Conservation (phyloP, 2,113 vertebrate genomes). For the Megaptera novaeangliae region DNA sequence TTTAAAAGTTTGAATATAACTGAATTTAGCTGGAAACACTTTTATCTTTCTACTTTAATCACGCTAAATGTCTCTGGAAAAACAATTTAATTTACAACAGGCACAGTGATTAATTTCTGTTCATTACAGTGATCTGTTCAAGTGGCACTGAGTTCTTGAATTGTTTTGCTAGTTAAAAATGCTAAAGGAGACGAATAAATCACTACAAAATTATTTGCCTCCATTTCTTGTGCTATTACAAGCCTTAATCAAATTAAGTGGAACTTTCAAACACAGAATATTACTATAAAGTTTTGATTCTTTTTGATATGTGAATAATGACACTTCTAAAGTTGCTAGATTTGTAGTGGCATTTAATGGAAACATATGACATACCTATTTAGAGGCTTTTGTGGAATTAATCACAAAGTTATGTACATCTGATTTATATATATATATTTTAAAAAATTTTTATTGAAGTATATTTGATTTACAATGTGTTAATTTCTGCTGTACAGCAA, state of each 20-base stretch:
- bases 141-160: neutral
- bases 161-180: conserved; percentile 36
- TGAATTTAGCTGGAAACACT: conserved; percentile 49
- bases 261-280: neutral
- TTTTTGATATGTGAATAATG: neutral
- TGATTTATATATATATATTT: neutral
- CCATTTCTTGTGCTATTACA: neutral
- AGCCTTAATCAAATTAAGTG: conserved; percentile 16
- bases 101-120: conserved; percentile 34
- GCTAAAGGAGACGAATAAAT: conserved; percentile 10
- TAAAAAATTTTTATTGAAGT: neutral
- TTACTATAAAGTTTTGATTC: neutral
- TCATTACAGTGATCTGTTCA: conserved; percentile 8
- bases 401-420: neutral
- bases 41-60: conserved; percentile 67
- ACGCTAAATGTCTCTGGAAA: conserved; percentile 12
- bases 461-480: neutral
- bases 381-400: neutral
- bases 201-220: conserved; percentile 7
- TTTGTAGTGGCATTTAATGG: neutral
- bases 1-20: conserved; percentile 34
- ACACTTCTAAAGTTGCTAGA: neutral
- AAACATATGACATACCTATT: neutral
- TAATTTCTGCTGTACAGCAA: neutral
- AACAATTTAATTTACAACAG: conserved; percentile 45